These are phyloP conservation scores for Passer domesticus DNA, from an alignment of 2,113 vertebrate species.

Conservation along the genomic window DNA sequence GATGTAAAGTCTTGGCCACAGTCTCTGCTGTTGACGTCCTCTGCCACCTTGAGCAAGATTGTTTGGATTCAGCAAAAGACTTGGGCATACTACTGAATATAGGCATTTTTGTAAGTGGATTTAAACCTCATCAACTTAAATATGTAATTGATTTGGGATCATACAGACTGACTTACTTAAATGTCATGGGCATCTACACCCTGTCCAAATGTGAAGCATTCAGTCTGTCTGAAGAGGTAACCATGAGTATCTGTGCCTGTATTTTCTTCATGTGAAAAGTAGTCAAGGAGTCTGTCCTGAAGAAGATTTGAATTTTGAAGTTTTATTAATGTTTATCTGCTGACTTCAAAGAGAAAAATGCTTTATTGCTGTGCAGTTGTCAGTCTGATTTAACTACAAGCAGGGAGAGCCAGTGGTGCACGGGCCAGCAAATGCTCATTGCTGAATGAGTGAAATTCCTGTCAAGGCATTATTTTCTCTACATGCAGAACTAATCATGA, in stretches of 20 bases:
- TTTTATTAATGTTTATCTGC: background rate
- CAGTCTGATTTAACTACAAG: background rate
- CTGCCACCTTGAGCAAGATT: background rate
- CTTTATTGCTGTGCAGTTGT: background rate
- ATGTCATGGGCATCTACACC: background rate
- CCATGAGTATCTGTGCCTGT: background rate
- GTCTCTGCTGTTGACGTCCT: background rate
- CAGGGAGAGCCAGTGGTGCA: background rate
- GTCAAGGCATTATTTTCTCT: slow-evolving; percentile 1
- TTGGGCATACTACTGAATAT: background rate
- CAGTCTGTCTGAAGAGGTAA: background rate
- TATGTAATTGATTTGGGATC: background rate
- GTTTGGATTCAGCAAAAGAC: background rate
- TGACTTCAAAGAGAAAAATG: background rate
- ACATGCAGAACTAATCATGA: background rate
- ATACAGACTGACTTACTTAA: background rate
- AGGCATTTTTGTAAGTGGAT: background rate
- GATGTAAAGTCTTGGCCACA: background rate
- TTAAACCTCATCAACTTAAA: background rate
- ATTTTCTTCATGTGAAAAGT: background rate
- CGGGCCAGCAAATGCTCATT: background rate
- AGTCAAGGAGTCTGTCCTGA: background rate
- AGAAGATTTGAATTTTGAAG: background rate
- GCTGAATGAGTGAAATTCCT: slow-evolving; percentile 12
- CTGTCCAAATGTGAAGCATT: background rate